Evolutionary conservation across 2,113 vertebrate genomes (phyloP).

Genomic region (Monopterus albus): DNA sequence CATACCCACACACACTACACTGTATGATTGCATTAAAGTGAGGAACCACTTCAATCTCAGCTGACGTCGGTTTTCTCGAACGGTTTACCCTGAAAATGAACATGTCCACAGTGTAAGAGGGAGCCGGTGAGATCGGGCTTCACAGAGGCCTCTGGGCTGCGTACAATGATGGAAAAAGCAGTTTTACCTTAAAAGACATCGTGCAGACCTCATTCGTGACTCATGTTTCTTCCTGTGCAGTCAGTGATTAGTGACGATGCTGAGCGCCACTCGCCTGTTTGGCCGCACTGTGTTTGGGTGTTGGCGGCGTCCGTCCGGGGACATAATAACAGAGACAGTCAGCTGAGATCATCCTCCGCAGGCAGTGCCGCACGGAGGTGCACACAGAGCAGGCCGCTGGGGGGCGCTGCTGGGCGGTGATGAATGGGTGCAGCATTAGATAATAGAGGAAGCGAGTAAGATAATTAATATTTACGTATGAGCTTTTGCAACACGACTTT

Average conservation of each 20-base stretch:
- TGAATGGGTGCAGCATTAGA: too few relatives aligned
- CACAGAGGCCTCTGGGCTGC: slow-evolving; percentile 9
- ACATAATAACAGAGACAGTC: slow-evolving; percentile 54
- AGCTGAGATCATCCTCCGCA: slow-evolving; percentile 68
- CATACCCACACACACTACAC: not conserved
- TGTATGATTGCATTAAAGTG: not conserved
- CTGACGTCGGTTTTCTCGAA: not conserved
- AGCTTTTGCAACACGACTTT: too few relatives aligned
- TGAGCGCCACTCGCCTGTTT: slow-evolving; percentile 43
- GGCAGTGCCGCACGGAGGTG: slow-evolving; percentile 22
- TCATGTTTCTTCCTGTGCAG: slow-evolving; percentile 64
- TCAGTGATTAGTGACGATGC: slow-evolving; percentile 53
- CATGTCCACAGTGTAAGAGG: not conserved
- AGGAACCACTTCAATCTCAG: slow-evolving; percentile 12
- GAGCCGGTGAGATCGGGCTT: slow-evolving; percentile 18
- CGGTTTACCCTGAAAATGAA: not conserved
- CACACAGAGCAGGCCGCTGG: not conserved
- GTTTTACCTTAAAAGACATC: slow-evolving; percentile 85
- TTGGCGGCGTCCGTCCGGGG: slow-evolving; percentile 49
- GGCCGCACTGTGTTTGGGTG: slow-evolving; percentile 70
- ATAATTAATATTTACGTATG: too few relatives aligned
- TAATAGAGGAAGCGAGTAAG: too few relatives aligned
- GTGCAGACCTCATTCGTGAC: slow-evolving; percentile 72
- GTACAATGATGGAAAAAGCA: slow-evolving; percentile 12
- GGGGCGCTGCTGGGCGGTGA: slow-evolving; percentile 34